Conservation (phyloP, 2,113 vertebrate species). For the Engystomops pustulosus region DNA sequence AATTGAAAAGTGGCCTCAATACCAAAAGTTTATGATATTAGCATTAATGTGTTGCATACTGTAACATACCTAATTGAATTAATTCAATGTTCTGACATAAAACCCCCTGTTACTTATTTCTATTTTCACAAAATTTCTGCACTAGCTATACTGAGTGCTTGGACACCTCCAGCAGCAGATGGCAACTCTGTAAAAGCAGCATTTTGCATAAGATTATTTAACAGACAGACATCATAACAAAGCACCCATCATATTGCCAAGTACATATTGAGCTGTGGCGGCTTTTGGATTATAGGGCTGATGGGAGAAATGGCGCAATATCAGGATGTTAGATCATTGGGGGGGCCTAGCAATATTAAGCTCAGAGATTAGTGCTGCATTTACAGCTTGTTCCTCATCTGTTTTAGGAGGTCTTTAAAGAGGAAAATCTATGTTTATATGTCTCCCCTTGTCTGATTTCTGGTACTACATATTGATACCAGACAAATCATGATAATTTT, state of each 20-base stretch:
- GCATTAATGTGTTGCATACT: too few relatives aligned
- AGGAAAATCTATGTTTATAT: neutral
- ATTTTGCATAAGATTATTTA: neutral
- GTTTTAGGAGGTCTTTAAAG: neutral
- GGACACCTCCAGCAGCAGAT: neutral
- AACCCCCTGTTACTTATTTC: neutral
- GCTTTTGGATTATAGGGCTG: neutral
- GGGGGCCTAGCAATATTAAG: neutral
- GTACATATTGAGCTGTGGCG: constrained; percentile 7
- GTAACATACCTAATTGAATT: neutral
- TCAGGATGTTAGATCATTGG: constrained; percentile 3
- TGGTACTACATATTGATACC: neutral
- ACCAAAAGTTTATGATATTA: too few relatives aligned
- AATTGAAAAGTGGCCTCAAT: too few relatives aligned
- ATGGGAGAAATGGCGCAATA: neutral
- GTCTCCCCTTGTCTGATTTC: neutral
- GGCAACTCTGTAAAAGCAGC: neutral
- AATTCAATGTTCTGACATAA: too few relatives aligned
- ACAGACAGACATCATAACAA: neutral
- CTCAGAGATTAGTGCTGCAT: constrained; percentile 3
- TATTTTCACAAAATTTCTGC: neutral
- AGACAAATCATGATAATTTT: neutral
- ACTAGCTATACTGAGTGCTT: neutral
- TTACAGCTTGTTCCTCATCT: neutral
- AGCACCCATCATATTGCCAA: constrained; percentile 1